These are phyloP conservation scores for Rhagologus leucostigma DNA, from an alignment of 2,113 vertebrate genomes.

Conservation along the genomic window DNA sequence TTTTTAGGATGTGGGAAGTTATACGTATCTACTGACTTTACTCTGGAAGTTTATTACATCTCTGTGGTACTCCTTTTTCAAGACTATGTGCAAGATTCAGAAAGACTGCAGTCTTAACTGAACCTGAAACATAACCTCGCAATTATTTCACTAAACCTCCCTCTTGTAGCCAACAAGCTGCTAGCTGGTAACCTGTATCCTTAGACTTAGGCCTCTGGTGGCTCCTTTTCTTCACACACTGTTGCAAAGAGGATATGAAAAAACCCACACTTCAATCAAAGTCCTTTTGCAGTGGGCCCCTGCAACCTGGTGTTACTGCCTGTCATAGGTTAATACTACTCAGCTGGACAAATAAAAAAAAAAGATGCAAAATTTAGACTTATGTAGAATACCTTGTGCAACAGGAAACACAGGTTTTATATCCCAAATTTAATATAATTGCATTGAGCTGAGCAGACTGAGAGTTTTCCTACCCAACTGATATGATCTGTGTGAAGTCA, in stretches of 20 bases:
- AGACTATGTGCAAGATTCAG: not conserved
- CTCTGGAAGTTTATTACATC: not conserved
- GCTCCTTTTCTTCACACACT: not conserved
- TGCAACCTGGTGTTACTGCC: not conserved
- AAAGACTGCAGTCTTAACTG: not conserved
- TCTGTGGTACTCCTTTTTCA: not conserved
- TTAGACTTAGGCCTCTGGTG: not conserved
- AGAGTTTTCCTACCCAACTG: not conserved
- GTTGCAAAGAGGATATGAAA: not conserved
- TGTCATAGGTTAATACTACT: not conserved
- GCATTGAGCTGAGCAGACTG: not conserved
- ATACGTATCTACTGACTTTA: not conserved
- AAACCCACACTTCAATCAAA: not conserved
- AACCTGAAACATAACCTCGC: not conserved
- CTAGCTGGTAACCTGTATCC: not conserved
- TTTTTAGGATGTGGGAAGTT: not conserved
- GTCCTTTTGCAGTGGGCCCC: not conserved
- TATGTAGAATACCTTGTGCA: not conserved
- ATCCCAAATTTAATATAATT: not conserved
- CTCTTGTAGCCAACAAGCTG: not conserved
- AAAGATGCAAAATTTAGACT: not conserved
- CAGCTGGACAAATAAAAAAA: not conserved
- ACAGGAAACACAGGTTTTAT: not conserved
- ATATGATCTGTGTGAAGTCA: not conserved
- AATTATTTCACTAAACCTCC: not conserved